A percentile compares a stretch with the other conserved stretches of the same genome.
phyloP scores from a whole-genome alignment of 2,888 invertebrate genomes.

The Zygogramma bicolorata region DNA sequence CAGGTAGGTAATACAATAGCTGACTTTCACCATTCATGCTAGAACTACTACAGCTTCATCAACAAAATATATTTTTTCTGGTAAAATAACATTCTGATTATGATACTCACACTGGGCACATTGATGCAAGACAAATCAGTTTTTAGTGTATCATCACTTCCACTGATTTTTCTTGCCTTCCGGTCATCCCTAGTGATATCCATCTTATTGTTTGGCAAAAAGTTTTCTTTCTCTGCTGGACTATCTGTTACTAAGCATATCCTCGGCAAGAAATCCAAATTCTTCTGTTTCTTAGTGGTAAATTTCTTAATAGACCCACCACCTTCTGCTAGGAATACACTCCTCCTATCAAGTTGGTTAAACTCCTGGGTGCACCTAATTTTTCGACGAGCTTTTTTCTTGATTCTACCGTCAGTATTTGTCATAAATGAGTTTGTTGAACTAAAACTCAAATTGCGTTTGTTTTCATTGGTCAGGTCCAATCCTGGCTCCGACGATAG shows the following conservation, averaged over 20 bases:
- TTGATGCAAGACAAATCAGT: background rate
- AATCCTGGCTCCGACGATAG: background rate
- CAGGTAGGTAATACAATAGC: too few species aligned
- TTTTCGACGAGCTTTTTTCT: slow-evolving; percentile 10
- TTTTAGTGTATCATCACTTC: background rate
- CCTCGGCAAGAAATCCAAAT: background rate
- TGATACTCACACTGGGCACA: background rate
- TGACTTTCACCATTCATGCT: too few species aligned
- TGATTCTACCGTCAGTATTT: background rate
- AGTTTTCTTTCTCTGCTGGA: slow-evolving; percentile 3
- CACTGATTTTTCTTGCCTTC: background rate
- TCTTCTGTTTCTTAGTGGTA: slow-evolving; percentile 1
- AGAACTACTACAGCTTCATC: too few species aligned
- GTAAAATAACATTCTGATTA: too few species aligned
- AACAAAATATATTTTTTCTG: too few species aligned
- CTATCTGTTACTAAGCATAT: background rate
- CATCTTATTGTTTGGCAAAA: background rate
- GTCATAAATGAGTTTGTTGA: background rate
- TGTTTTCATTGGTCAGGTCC: background rate
- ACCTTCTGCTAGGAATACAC: background rate
- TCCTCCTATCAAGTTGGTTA: background rate
- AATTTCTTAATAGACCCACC: background rate
- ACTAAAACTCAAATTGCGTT: background rate
- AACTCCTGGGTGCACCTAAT: slow-evolving; percentile 13
- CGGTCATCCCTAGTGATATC: background rate